Base-by-base conservation (phyloP, 2,888 invertebrate species). In the Ellobium chinense region DNA sequence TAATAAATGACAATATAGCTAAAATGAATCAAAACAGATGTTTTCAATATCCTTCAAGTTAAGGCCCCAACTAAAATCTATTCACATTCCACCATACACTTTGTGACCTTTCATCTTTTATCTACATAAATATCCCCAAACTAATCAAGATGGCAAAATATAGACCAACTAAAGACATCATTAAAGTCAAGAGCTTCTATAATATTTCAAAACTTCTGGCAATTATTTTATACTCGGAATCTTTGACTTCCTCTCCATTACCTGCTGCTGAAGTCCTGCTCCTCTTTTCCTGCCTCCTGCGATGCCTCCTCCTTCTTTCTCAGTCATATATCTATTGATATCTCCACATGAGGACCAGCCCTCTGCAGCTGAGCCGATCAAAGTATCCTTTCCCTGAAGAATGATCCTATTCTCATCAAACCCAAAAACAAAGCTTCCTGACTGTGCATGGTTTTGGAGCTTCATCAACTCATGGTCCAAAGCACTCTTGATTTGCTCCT, bases 241-340 rank as follows among this genome's bases (percentile, higher is more conserved):
- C n/a, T n/a, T n/a, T n/a, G n/a, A n/a, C n/a, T n/a, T n/a, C n/a
- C 7, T 7, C 46, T 46, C 18, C 46, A 46, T 63, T 63, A 65
- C 74, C 77, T 77, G 77, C 12, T 72, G 66, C 21, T 36, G n/a
- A 3, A 34, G 5, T 24, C 56, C 65, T 31, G 37, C 24, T 21
- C 14, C 31, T 54, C 36, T 72, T 56, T 31, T 79, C 34, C 31
- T 66, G 9, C 46, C 21, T 27, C 56, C 65, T 31, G n/a, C 34
- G 24, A 27, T 89, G 85, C 74, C 84, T 84, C 34, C 86, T 21
- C 82, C 85, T 65, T 82, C 83, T 9, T 82, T 84, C 24, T 78
- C 80, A 21, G 78, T 65, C 14, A 86, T 77, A 80, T 81, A 73
- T 65, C 78, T 70, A 68, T 80, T 63, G 24, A 89, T 78, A 70